Percentiles rank a stretch among this genome's conserved stretches.
Conservation (phyloP, 2,888 invertebrate species). For the Dicyrtoma fusca region DNA sequence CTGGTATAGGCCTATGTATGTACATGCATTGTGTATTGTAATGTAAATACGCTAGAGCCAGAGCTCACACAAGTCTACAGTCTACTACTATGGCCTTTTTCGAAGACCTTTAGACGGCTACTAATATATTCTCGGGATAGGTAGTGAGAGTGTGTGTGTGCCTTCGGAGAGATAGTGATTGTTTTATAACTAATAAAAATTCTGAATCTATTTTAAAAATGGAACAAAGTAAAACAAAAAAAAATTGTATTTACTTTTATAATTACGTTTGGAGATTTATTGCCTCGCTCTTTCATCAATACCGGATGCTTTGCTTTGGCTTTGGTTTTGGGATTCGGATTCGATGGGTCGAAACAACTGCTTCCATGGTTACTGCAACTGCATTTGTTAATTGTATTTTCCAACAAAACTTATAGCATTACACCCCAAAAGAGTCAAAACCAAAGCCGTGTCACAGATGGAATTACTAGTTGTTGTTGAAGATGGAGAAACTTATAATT, state of each 20-base stretch:
- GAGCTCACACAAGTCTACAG: no score
- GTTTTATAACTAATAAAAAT: slow-evolving; percentile 12
- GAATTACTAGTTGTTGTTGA: no score
- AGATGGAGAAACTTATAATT: no score
- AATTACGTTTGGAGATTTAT: slow-evolving; percentile 36
- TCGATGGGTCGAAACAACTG: neutral
- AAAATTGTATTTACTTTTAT: slow-evolving; percentile 39
- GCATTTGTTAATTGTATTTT: no score
- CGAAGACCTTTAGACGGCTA: neutral
- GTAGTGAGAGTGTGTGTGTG: neutral
- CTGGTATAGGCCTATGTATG: no score
- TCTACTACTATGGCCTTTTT: neutral
- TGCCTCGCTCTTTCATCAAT: slow-evolving; percentile 35
- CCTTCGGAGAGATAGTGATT: neutral
- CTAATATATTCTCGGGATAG: neutral
- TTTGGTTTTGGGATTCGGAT: slow-evolving; percentile 6
- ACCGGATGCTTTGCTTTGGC: slow-evolving; percentile 33
- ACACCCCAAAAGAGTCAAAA: no score
- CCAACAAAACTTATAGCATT: no score
- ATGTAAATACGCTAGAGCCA: neutral
- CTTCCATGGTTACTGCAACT: no score
- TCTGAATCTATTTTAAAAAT: slow-evolving; percentile 7
- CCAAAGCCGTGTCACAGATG: no score
- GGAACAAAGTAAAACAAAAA: neutral
- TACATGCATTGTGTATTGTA: no score